Evolutionary conservation across 2,797 vertebrate genomes (phyloP), one percentile per base, ranked within the genome.

Genomic region (Alectoris magna): DNA sequence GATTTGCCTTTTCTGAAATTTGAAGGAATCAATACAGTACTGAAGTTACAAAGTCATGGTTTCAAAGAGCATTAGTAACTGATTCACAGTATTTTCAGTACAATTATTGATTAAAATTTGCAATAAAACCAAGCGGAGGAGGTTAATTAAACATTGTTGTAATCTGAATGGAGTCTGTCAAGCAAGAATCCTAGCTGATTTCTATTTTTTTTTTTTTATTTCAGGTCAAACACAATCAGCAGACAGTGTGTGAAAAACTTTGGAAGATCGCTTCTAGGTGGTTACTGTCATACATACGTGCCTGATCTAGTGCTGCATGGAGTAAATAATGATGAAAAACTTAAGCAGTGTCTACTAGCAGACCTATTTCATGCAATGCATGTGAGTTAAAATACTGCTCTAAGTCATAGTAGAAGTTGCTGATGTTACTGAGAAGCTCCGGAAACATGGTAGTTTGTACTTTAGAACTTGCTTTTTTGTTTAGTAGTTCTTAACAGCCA

Each of bases 271-370:
- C 97, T 99, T 72, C 97, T 98, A 44, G 98, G 98, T 19, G 98
- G 98, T 59, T 99, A 98, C 93, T 98, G 98, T 91, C 97, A 98
- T 46, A 97, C 98, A 0, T 99, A 98, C 66, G 97, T 98, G 97
- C 98, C 98, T 27, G 98, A 99, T 78, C 97, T 99, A 69, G 98
- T 98, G 88, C 97, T 99, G 60, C 98, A 99, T 31, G 98, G 98
- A 78, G 97, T 98, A 91, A 91, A 95, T 93, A 98, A 96, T 1
- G 98, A 98, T 18, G 98, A 98, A 87, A 97, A 97, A 80, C 98
- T 99, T 64, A 98, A 96, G 77, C 98, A 98, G 74, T 98, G 97
- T 91, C 97, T 99, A 49, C 79, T 96, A 53, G 94, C 97, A 4
- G 98, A 98, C 64, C 97, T 99, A 78, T 95, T 98, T 82, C 98